Base-by-base conservation (phyloP, 2,888 invertebrate species). In the Cenopis cana region DNA sequence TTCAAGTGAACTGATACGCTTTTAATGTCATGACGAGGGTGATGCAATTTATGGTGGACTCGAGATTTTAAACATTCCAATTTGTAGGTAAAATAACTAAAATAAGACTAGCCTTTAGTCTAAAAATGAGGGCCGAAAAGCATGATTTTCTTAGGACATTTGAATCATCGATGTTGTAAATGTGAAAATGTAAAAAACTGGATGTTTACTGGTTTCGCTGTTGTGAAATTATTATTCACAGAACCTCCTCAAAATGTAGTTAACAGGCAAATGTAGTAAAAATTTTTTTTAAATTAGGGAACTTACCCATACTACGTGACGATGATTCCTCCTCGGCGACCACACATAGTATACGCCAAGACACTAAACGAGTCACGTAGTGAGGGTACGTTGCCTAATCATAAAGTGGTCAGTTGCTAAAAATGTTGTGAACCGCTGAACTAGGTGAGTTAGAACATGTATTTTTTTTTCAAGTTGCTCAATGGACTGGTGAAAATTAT, bases 41-140 rank as follows among this genome's bases (percentile, higher is more conserved):
- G 46, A 50, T 59, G 57, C 18, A 20, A 57, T 64, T 24, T 52
- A 41, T 50, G 38, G 52, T 66, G 62, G 65, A 55, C 49, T 68
- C 18, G 49, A 64, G 71, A 74, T 75, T 71, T 52, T 79, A 68
- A 80, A 83, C 83, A 83, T 83, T 83, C 83, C 83, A 83, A 74
- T 77, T 78, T 75, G 76, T 77, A 77, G 70, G 75, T 76, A 74
- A 70, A 76, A 73, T 46, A 46, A n/a, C 9, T 33, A 33, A 33
- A 33, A n/a, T 76, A 78, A 77, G 77, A 75, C 76, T 77, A 76
- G 64, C 75, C 72, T 68, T 74, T 69, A 76, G 78, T 78, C 78
- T 78, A 77, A 79, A 75, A 77, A 75, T 74, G 72, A 74, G 75
- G 74, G 74, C 72, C 72, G 74, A 72, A 52, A 54, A 36, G 10